Percentiles rank a stretch among this genome's conserved stretches.
Conservation (phyloP, 1,140 invertebrate genomes). For the Eciton burchellii region DNA sequence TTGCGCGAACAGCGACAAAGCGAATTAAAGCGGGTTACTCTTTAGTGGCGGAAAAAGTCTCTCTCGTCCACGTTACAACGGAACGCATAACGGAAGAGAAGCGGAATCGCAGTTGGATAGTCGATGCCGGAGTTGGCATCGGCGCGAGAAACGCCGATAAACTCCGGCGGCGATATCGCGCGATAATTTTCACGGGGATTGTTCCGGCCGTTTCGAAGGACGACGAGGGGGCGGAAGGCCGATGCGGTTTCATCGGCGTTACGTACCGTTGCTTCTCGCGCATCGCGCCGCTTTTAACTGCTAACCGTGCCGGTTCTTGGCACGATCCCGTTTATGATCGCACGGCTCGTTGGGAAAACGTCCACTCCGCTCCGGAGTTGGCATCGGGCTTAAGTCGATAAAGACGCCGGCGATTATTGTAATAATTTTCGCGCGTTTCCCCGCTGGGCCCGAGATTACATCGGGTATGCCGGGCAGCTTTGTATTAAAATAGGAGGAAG, state of each 20-base stretch:
- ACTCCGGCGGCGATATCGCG: slow-evolving; percentile 42
- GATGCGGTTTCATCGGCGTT: slow-evolving; percentile 37
- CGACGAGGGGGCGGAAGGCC: background rate
- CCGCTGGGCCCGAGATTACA: slow-evolving; percentile 12
- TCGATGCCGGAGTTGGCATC: slow-evolving; percentile 33
- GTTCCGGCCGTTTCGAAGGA: slow-evolving; percentile 20
- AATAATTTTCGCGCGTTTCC: slow-evolving; percentile 67
- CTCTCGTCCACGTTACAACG: background rate
- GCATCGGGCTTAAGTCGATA: slow-evolving; percentile 71
- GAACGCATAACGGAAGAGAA: background rate
- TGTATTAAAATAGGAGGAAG: slow-evolving; percentile 46
- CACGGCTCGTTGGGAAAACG: slow-evolving; percentile 61
- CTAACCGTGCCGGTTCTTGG: slow-evolving; percentile 61
- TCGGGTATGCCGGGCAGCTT: background rate
- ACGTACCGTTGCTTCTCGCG: slow-evolving; percentile 22
- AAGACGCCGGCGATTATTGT: slow-evolving; percentile 70
- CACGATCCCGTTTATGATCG: slow-evolving; percentile 63
- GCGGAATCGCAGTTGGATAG: background rate
- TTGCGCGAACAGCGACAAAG: background rate
- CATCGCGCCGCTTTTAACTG: slow-evolving; percentile 35
- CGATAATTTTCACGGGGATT: slow-evolving; percentile 64
- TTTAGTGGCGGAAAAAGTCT: background rate
- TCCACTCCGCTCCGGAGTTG: slow-evolving; percentile 53
- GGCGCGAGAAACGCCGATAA: slow-evolving; percentile 51
- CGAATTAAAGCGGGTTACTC: background rate